These are phyloP conservation scores for Lates japonicus DNA, from an alignment of 2,797 vertebrate species.

Conservation along the genomic window DNA sequence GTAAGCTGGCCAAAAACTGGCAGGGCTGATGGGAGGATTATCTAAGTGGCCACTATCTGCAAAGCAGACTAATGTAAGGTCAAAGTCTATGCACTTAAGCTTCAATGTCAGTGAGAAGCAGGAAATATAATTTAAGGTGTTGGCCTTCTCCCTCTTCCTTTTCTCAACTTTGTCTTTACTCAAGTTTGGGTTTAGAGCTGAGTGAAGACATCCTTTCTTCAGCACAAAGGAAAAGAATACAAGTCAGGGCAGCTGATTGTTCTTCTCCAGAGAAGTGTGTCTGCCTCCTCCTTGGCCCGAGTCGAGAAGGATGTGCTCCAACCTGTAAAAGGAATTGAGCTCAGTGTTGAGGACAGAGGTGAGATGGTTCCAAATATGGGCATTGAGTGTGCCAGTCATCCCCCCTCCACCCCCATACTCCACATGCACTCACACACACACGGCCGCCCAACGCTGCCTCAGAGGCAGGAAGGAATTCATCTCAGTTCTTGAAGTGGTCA, in stretches of 20 bases:
- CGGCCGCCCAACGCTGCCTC: constrained; percentile 4
- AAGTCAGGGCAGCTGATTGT: constrained; percentile 59
- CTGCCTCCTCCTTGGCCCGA: constrained; percentile 36
- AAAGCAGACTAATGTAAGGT: constrained; percentile 20
- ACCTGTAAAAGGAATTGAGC: constrained; percentile 87
- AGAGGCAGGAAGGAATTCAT: constrained; percentile 69
- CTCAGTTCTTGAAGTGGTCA: constrained; percentile 56
- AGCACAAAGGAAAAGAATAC: constrained; percentile 36
- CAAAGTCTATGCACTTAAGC: constrained; percentile 11
- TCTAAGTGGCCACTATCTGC: constrained; percentile 5
- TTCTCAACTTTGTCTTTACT: neutral
- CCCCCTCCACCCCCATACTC: neutral
- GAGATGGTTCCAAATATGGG: constrained; percentile 85
- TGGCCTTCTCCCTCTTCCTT: constrained; percentile 15
- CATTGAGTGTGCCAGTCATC: constrained; percentile 67
- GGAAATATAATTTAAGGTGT: constrained; percentile 42
- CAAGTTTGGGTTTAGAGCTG: constrained; percentile 1
- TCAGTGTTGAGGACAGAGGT: constrained; percentile 69
- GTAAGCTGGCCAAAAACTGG: neutral
- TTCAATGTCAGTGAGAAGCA: constrained; percentile 4
- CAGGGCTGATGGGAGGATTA: neutral
- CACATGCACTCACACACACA: constrained; percentile 21
- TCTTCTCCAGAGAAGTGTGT: constrained; percentile 19
- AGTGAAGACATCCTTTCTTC: constrained; percentile 11
- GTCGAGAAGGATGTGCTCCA: constrained; percentile 75